Base-by-base conservation (phyloP, 2,888 invertebrate species). In the Sturmia bella region DNA sequence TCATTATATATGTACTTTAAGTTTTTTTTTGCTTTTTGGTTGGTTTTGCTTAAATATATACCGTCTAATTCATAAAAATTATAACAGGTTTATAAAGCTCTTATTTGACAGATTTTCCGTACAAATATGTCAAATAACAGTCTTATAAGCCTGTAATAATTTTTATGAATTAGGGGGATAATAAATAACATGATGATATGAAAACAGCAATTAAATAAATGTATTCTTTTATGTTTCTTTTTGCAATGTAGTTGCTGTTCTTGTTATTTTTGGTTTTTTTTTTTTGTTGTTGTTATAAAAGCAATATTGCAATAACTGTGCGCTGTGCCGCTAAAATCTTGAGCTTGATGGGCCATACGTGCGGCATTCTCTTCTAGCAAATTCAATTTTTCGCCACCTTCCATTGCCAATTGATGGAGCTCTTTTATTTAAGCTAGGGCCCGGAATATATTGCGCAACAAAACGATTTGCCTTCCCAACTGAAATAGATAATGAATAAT, bases 331-430 rank as follows among this genome's bases (percentile, higher is more conserved):
- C 96, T 94, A 92, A 97, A 99, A 90, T 95, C 95, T 90, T 97
- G 96, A 82, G 96, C 97, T 91, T 96, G 95, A 87, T 92, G 93
- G 92, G 95, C 94, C 98, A 99, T 98, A 86, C 96, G 94, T 90
- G 96, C 98, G 70, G 99, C 95, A 88, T 95, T 93, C 85, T 99
- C 99, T 91, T 98, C 98, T 69, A 99, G 93, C 88, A 96, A 94
- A 84, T 95, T 94, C 83, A 99, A 93, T 91, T 97, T 97, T 88
- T 99, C 98, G 24, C 99, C 99, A 86, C 99, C 94, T 92, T 99
- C 99, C 86, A 96, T 89, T 89, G 97, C 95, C 91, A 97, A 93
- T 93, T 96, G 94, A 92, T 97, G 96, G 93, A 84, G 95, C 94
- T 84, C 97, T 90, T 85, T 94, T 94, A 85, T 96, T 95, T 85